Base-by-base conservation (phyloP, 2,113 vertebrate species). In the Haemorhous mexicanus region DNA sequence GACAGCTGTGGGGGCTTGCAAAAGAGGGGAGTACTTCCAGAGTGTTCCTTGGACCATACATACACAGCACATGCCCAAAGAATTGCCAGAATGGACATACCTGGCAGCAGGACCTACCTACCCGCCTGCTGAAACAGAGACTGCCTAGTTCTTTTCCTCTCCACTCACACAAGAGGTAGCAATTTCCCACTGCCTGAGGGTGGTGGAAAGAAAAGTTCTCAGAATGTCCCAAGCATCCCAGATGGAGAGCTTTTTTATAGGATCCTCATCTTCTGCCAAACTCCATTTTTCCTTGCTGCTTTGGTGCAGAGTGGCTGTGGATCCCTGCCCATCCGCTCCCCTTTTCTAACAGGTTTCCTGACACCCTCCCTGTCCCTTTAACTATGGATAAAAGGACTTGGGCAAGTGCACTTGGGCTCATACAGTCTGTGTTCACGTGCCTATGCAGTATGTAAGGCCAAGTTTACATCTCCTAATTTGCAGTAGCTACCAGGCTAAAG, bases 141-240 rank as follows among this genome's bases (percentile, higher is more conserved):
- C 30, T 30, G 43, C 39, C 58, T 53, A 5, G 28, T 50, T 95
- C 41, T 86, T 81, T 84, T 88, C 30, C 33, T 73, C 33, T 77
- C 26, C 17, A 4, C 80, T 87, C 76, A 61, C 68, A 70, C 86
- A 92, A 94, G 83, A 93, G 64, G 61, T 70, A 81, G 72, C 50
- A n/a, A 92, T 92, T 95, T 95, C 76, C 63, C 73, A 63, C 44
- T 59, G 69, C 83, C 86, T 56, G 55, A 80, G 68, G 66, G 41
- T 58, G 35, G 35, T 77, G 59, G 90, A 82, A 84, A 91, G 74
- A 81, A 93, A 68, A 96, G 92, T 92, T 69, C 47, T 90, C 92
- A 85, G 68, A 92, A 88, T 84, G 83, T 84, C 90, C 79, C 72
- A 89, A 68, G 47, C 1, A 9, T 81, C 74, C 55, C 81, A 81